phyloP scores from a whole-genome alignment of 2,888 invertebrate genomes.

The Bimastos eiseni region DNA sequence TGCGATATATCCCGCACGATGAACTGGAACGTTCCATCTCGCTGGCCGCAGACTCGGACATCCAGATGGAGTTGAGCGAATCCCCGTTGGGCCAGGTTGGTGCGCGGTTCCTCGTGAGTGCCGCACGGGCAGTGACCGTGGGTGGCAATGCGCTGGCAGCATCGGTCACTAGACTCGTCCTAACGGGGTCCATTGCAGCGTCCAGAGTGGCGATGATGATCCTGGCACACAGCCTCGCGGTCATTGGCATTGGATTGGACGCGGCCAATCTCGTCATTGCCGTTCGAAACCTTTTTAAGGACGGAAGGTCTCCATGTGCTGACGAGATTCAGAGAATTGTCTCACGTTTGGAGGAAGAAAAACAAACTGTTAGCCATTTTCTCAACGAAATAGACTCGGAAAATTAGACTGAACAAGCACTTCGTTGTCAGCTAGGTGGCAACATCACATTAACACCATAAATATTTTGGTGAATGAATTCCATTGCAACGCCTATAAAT shows the following conservation, averaged over 20 bases:
- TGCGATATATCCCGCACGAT: conserved; percentile 16
- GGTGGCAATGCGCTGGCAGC: conserved; percentile 3
- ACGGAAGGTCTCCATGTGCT: not conserved
- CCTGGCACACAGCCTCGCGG: not conserved
- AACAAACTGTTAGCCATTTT: not conserved
- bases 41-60: not conserved
- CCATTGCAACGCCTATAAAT: no score
- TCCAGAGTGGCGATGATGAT: not conserved
- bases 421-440: not conserved
- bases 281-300: not conserved
- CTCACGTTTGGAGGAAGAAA: not conserved
- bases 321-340: not conserved
- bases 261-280: conserved; percentile 9
- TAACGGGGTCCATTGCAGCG: not conserved
- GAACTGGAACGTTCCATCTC: conserved; percentile 18
- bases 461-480: no score
- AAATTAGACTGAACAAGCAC: not conserved
- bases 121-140: not conserved
- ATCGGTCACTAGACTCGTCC: not conserved
- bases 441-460: not conserved
- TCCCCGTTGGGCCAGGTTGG: not conserved
- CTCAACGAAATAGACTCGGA: not conserved
- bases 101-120: not conserved
- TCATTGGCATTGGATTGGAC: not conserved
- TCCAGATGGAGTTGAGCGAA: not conserved